Evolutionary conservation across 2,888 invertebrate genomes (phyloP).

Genomic region (Itoplectis maculator): DNA sequence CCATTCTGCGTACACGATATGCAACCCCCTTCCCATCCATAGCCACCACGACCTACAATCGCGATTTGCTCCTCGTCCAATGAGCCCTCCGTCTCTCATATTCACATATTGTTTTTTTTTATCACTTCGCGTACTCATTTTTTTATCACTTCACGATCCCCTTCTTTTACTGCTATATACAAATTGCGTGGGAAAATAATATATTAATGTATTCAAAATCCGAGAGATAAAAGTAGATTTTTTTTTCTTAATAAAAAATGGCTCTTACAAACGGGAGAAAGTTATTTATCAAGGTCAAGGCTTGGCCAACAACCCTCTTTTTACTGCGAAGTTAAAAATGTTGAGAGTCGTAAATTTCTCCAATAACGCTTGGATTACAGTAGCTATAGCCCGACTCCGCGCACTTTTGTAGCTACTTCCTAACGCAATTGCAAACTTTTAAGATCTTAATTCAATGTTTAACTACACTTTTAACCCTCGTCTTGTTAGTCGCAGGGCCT

Average conservation of each 20-base stretch:
- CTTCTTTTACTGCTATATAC: no score
- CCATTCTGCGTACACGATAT: slow-evolving; percentile 38
- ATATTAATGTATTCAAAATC: no score
- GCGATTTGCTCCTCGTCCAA: slow-evolving; percentile 55
- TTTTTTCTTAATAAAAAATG: not conserved
- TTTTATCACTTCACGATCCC: not conserved
- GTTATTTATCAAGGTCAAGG: slow-evolving; percentile 5
- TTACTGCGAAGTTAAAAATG: not conserved
- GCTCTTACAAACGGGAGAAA: not conserved
- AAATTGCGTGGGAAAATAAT: no score
- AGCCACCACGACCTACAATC: slow-evolving; percentile 44
- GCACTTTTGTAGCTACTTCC: slow-evolving; percentile 9
- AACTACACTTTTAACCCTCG: slow-evolving; percentile 17
- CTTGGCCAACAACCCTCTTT: not conserved
- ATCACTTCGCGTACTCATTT: not conserved
- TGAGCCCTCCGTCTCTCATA: slow-evolving; percentile 21
- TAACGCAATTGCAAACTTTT: slow-evolving; percentile 5
- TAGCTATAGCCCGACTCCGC: not conserved
- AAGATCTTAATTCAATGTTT: slow-evolving; percentile 24
- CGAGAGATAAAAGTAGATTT: not conserved
- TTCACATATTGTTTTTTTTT: slow-evolving; percentile 17
- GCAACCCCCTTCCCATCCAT: slow-evolving; percentile 24
- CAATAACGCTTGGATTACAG: not conserved
- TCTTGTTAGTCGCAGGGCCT: slow-evolving; percentile 8
- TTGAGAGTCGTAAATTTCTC: not conserved